phyloP scores from a whole-genome alignment of 2,888 invertebrate genomes.

The Gandaritis pyraliata region DNA sequence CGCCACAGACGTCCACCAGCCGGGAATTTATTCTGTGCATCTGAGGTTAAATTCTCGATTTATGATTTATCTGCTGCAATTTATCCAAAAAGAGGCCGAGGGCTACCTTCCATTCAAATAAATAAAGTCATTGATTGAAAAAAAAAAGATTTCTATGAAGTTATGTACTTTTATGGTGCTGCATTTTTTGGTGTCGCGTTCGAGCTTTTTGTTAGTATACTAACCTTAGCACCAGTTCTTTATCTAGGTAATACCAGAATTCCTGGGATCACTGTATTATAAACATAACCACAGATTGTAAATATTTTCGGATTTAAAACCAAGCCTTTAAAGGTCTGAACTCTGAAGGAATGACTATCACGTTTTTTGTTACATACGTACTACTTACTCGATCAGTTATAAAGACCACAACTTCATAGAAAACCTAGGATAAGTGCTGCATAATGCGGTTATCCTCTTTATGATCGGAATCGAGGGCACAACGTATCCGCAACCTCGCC shows the following conservation, averaged over 20 bases:
- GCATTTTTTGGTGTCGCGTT: too few relatives aligned
- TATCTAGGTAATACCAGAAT: too few relatives aligned
- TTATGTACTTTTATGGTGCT: neutral
- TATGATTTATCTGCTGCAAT: conserved; percentile 47
- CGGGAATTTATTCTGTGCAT: conserved; percentile 47
- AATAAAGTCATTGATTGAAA: neutral
- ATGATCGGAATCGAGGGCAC: conserved; percentile 26
- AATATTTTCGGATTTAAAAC: too few relatives aligned
- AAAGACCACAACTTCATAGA: too few relatives aligned
- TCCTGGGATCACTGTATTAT: too few relatives aligned
- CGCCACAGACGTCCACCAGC: conserved; percentile 47
- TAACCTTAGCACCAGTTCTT: too few relatives aligned
- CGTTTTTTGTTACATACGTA: too few relatives aligned
- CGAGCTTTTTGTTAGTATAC: too few relatives aligned
- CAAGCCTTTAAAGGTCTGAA: too few relatives aligned
- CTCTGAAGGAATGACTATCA: too few relatives aligned
- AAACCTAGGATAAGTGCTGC: neutral
- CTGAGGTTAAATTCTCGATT: conserved; percentile 48
- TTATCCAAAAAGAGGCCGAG: conserved; percentile 39
- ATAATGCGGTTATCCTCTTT: conserved; percentile 6
- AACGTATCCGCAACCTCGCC: conserved; percentile 43
- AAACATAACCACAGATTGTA: too few relatives aligned
- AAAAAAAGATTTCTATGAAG: neutral
- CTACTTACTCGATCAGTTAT: too few relatives aligned
- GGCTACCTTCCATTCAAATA: conserved; percentile 12